Base-by-base conservation (phyloP, 2,888 invertebrate genomes). In the Cryptocheilus praepositus region DNA sequence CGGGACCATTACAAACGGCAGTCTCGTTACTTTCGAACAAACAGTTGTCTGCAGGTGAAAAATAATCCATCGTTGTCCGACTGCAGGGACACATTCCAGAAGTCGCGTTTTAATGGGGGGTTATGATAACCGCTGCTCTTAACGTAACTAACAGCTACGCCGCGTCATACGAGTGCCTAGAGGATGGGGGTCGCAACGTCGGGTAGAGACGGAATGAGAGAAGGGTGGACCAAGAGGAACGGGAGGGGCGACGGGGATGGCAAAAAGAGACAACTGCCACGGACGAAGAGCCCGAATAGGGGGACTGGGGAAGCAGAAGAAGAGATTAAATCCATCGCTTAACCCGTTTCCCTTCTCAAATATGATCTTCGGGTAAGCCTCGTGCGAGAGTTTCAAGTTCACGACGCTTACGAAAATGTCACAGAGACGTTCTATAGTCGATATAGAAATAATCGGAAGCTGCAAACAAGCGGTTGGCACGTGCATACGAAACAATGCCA, bases 91-190 rank as follows among this genome's bases (percentile, higher is more conserved):
- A 80, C 80, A 79, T 84, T 80, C 80, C 79, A 83, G 81, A 83
- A 82, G 81, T 83, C 76, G 78, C 77, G 81, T 77, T 81, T 82
- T 83, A 84, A 82, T 80, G 81, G 67, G 71, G 70, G 80, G 83
- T 86, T 84, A 82, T 86, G 85, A 85, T 81, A 83, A 82, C 76
- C 78, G 71, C 73, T 74, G 76, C 82, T 73, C 78, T 76, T 74
- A 78, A 80, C 77, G 63, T 67, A 70, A 68, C 73, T 73, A 80
- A 80, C 81, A 81, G 76, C 73, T 70, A 73, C 68, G 72, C 74
- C 46, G 61, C 68, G 64, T 67, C 61, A 44, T 68, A 49, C 72
- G 66, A 67, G 72, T 66, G 64, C 51, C 72, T 56, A 52, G 16
- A 7, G 15, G 22, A 55, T 1, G 3, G 36, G 52, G 59, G 25